Evolutionary conservation across 37 sponge, comb jelly and placozoan species (phyloP).

Genomic region (Agelas oroides): DNA sequence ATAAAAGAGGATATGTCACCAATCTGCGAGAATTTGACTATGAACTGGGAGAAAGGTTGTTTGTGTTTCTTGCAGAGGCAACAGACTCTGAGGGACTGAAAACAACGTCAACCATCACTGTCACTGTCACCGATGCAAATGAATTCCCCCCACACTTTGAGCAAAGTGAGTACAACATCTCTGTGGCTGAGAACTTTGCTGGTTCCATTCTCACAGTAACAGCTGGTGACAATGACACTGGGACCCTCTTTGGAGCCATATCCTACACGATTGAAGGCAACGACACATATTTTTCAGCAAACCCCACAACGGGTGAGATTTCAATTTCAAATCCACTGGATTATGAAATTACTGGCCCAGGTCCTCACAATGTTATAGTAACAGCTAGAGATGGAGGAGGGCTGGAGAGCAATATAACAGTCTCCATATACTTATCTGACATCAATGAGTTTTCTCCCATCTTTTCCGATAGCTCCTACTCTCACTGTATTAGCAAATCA

Average conservation of each 20-base stretch:
- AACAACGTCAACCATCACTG: slow-evolving; percentile 24
- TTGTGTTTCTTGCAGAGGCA: slow-evolving; percentile 46
- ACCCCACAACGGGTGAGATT: slow-evolving; percentile 44
- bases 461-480: slow-evolving; percentile 36
- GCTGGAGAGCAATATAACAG: slow-evolving; percentile 2
- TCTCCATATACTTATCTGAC: slow-evolving; percentile 19
- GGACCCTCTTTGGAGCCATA: slow-evolving; percentile 16
- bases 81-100: slow-evolving; percentile 52
- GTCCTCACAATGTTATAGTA: background rate
- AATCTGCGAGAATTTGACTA: slow-evolving; percentile 54
- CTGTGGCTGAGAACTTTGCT: slow-evolving; percentile 44
- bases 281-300: slow-evolving; percentile 19
- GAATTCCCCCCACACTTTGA: slow-evolving; percentile 48
- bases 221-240: slow-evolving; percentile 34
- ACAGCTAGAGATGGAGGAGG: slow-evolving; percentile 50
- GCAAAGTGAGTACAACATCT: slow-evolving; percentile 15
- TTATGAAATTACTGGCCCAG: slow-evolving; percentile 34
- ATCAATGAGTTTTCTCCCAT: slow-evolving; percentile 64
- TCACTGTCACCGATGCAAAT: slow-evolving; percentile 54
- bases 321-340: slow-evolving; percentile 26
- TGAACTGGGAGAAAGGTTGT: slow-evolving; percentile 21
- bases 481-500: slow-evolving; percentile 24
- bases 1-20: slow-evolving; percentile 28
- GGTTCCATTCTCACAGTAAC: slow-evolving; percentile 2
- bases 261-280: background rate